phyloP scores from a whole-genome alignment of 2,113 vertebrate genomes.

The Callipepla californica region DNA sequence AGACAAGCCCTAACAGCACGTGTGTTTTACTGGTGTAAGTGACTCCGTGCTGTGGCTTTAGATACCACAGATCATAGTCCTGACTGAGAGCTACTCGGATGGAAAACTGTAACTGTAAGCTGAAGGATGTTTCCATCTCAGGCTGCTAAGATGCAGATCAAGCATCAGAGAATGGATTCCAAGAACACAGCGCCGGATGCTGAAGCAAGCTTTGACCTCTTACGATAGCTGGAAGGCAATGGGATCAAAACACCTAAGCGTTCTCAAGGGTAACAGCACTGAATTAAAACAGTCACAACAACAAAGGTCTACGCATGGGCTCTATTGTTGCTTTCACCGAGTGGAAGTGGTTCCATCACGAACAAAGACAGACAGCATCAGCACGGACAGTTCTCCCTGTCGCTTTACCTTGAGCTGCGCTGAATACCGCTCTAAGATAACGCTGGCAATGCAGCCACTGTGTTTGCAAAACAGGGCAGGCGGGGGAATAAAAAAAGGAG shows the following conservation, averaged over 20 bases:
- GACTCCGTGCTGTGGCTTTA: background rate
- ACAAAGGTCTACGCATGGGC: fast-evolving
- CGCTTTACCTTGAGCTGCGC: background rate
- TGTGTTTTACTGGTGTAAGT: fast-evolving
- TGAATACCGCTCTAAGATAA: background rate
- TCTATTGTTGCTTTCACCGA: background rate
- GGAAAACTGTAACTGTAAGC: background rate
- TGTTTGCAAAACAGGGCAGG: background rate
- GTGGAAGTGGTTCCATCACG: background rate
- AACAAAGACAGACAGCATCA: background rate
- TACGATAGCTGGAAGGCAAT: background rate
- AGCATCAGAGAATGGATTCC: background rate
- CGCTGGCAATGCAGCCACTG: background rate
- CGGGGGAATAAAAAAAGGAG: background rate
- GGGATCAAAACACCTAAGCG: background rate
- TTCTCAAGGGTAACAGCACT: background rate
- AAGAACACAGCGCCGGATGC: background rate
- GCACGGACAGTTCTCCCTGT: fast-evolving
- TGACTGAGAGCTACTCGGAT: fast-evolving
- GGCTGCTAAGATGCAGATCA: background rate
- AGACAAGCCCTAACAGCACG: background rate
- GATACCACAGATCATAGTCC: background rate
- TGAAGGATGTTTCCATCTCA: background rate
- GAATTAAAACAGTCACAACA: background rate
- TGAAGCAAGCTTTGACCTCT: background rate